phyloP scores from a whole-genome alignment of 2,888 invertebrate species.

The Digitonthophagus gazella region DNA sequence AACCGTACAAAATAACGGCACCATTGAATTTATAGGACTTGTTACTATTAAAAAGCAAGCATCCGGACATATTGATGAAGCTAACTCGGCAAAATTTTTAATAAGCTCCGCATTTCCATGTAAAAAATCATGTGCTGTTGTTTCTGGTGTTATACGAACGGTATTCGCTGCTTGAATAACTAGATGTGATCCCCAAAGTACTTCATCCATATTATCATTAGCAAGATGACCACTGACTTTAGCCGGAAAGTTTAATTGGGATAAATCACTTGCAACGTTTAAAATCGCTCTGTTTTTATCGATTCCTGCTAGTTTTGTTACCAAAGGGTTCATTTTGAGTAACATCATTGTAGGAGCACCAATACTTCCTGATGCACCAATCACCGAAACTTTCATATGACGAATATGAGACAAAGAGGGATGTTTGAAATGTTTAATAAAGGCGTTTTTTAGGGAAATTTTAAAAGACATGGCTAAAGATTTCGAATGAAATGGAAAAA shows the following conservation, averaged over 20 bases:
- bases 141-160: slow-evolving; percentile 58
- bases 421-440: too few species aligned
- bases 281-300: slow-evolving; percentile 31
- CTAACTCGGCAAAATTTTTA: slow-evolving; percentile 44
- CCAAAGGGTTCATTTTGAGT: slow-evolving; percentile 79
- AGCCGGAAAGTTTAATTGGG: slow-evolving; percentile 52
- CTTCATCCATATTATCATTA: slow-evolving; percentile 43
- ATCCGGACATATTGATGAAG: slow-evolving; percentile 39
- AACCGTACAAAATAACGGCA: slow-evolving; percentile 54
- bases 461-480: neutral
- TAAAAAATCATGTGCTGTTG: slow-evolving; percentile 61
- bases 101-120: slow-evolving; percentile 52
- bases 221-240: slow-evolving; percentile 46
- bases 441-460: neutral
- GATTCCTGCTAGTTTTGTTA: slow-evolving; percentile 78
- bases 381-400: slow-evolving; percentile 77
- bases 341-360: slow-evolving; percentile 90
- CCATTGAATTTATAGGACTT: slow-evolving; percentile 52
- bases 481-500: too few species aligned
- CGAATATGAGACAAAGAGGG: neutral
- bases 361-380: slow-evolving; percentile 93
- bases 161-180: slow-evolving; percentile 65
- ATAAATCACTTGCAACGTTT: slow-evolving; percentile 52
- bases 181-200: slow-evolving; percentile 59
- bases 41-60: slow-evolving; percentile 52